phyloP scores from a whole-genome alignment of 2,113 vertebrate genomes.

The Brevimyrus niger region DNA sequence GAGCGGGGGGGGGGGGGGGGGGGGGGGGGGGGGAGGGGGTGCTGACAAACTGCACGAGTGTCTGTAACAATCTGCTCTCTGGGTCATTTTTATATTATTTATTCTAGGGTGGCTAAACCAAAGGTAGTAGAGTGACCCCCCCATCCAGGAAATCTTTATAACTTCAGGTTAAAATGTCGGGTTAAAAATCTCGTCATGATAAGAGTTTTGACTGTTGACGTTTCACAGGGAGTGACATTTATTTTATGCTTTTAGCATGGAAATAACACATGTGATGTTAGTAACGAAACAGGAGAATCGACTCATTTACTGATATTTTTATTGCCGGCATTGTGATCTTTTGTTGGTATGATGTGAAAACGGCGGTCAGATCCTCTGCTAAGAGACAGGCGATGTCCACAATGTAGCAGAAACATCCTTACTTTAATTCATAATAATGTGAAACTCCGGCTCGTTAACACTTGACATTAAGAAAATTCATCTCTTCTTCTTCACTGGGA shows the following conservation, averaged over 20 bases:
- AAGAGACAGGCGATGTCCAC: not conserved
- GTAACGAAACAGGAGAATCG: not conserved
- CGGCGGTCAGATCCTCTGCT: too few species aligned
- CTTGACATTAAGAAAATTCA: constrained; percentile 59
- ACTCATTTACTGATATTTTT: not conserved
- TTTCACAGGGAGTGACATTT: not conserved
- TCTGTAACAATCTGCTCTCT: not conserved
- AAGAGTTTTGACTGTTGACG: not conserved
- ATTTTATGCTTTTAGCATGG: not conserved
- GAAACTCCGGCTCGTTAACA: not conserved
- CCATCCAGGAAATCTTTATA: not conserved
- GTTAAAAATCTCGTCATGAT: not conserved
- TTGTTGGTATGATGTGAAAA: not conserved
- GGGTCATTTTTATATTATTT: not conserved
- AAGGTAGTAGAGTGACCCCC: not conserved
- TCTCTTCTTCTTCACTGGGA: constrained; percentile 55
- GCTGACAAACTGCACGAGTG: not conserved
- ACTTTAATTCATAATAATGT: not conserved
- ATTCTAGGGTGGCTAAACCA: not conserved
- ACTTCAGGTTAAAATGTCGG: not conserved
- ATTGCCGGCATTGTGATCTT: not conserved
- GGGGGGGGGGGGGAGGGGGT: too few species aligned
- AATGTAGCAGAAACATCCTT: not conserved
- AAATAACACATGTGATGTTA: not conserved
- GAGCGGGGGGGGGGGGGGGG: too few species aligned